These are phyloP conservation scores for Pteruthius melanotis DNA, from an alignment of 2,113 vertebrate species.

Conservation along the genomic window DNA sequence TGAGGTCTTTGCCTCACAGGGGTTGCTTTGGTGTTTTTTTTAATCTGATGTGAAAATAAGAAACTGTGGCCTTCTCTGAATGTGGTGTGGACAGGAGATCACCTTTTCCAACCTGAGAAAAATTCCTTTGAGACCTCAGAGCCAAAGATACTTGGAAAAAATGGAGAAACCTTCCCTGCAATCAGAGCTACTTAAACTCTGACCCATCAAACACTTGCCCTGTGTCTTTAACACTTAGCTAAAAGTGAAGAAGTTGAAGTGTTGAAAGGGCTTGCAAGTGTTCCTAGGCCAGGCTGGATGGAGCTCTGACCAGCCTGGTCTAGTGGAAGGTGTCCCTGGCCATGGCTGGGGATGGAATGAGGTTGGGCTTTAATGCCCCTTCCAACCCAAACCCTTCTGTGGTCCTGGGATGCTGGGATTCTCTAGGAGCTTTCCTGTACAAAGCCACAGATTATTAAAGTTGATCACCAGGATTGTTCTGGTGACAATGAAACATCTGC, in stretches of 20 bases:
- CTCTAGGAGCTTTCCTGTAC: neutral
- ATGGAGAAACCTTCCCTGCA: fast-evolving
- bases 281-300: neutral
- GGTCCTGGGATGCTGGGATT: neutral
- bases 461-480: neutral
- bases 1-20: neutral
- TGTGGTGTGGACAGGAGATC: neutral
- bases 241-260: neutral
- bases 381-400: neutral
- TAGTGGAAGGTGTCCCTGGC: neutral
- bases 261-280: neutral
- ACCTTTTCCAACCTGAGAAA: neutral
- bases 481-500: neutral
- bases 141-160: neutral
- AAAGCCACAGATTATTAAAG: neutral
- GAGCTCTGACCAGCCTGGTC: neutral
- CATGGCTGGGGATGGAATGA: neutral
- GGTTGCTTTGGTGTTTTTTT: neutral
- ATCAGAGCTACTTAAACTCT: neutral
- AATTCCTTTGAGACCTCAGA: neutral
- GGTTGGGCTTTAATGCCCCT: neutral
- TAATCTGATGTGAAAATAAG: neutral
- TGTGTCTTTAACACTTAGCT: neutral
- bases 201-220: neutral
- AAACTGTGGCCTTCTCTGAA: neutral